A percentile compares a stretch with the other conserved stretches of the same genome.
These are phyloP conservation scores for Myodes glareolus DNA, from an alignment of 2,113 vertebrate genomes.

Conservation along the genomic window DNA sequence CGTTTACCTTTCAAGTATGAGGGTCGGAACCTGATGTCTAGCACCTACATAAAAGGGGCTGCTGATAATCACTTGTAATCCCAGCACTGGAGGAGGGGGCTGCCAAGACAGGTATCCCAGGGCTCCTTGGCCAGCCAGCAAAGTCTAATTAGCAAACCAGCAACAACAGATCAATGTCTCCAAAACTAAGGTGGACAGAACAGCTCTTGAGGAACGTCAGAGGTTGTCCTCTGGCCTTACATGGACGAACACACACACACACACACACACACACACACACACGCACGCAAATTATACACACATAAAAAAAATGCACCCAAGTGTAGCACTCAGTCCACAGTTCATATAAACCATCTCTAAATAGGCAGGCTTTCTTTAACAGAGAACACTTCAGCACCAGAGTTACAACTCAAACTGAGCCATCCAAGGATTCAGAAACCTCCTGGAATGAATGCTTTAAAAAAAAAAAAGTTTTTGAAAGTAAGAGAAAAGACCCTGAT, in stretches of 20 bases:
- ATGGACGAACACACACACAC: not conserved
- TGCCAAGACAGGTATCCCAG: not conserved
- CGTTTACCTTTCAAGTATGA: not conserved
- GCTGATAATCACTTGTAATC: not conserved
- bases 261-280: not conserved
- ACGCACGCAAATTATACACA: not conserved
- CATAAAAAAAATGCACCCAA: not conserved
- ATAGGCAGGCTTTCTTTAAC: not conserved
- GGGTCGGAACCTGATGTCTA: too few relatives aligned
- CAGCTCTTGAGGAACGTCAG: not conserved
- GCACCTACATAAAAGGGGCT: not conserved
- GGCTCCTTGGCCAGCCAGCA: not conserved
- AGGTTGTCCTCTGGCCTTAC: too few relatives aligned
- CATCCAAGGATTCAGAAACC: not conserved
- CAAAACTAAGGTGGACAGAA: not conserved
- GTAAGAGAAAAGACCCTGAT: not conserved
- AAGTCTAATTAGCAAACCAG: not conserved
- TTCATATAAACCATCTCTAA: not conserved
- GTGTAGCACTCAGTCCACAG: not conserved
- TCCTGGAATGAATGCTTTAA: not conserved
- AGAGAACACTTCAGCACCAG: not conserved
- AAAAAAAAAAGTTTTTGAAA: not conserved
- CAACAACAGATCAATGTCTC: not conserved
- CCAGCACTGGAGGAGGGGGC: not conserved
- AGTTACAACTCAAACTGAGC: not conserved